Conservation (phyloP, 2,888 invertebrate genomes). For the Philaethria dido region DNA sequence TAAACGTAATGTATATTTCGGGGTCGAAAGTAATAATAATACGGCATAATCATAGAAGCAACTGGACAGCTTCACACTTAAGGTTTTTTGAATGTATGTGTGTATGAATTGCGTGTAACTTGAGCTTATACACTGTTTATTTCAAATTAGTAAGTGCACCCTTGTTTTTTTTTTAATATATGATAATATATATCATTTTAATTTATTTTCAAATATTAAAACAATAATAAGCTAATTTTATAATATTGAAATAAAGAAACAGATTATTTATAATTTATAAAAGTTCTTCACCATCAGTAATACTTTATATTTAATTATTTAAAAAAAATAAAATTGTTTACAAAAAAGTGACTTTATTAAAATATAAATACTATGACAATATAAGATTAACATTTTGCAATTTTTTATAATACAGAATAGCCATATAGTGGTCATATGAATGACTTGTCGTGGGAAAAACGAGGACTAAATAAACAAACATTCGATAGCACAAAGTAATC, state of each 20-base stretch:
- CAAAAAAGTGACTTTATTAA: background rate
- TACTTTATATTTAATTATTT: too few relatives aligned
- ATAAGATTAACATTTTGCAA: background rate
- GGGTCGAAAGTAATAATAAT: slow-evolving; percentile 7
- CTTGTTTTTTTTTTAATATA: too few relatives aligned
- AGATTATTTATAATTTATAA: too few relatives aligned
- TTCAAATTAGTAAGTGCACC: too few relatives aligned
- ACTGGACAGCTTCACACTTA: background rate
- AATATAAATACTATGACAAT: background rate
- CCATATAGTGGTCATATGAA: background rate
- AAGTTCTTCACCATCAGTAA: too few relatives aligned
- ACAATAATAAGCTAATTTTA: too few relatives aligned
- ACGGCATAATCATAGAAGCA: background rate
- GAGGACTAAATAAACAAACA: slow-evolving; percentile 25
- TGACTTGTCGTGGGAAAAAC: slow-evolving; percentile 22
- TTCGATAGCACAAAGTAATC: slow-evolving; percentile 22
- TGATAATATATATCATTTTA: too few relatives aligned
- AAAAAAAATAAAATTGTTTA: background rate
- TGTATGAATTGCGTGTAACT: background rate
- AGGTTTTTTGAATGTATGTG: background rate
- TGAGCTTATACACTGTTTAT: background rate
- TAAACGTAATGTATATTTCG: slow-evolving; percentile 6
- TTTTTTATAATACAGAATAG: background rate
- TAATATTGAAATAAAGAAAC: too few relatives aligned
- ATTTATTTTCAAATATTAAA: too few relatives aligned